Evolutionary conservation across 2,888 invertebrate genomes (phyloP).

Genomic region (Plagiodera versicolora): DNA sequence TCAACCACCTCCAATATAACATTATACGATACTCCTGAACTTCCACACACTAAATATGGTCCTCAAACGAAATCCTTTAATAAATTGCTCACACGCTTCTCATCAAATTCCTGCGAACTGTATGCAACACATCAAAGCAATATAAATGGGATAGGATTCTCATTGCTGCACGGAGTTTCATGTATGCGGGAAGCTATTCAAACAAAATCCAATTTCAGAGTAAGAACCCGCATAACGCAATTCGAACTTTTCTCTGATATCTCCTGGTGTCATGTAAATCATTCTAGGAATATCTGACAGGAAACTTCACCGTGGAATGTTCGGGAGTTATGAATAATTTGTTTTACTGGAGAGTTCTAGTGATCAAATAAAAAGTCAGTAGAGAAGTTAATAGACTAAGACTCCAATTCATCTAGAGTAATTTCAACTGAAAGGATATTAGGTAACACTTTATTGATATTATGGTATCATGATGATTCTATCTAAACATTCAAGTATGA

Average conservation of each 20-base stretch:
- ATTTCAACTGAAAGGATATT: too few species aligned
- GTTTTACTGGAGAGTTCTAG: background rate
- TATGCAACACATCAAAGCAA: background rate
- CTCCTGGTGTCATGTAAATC: background rate
- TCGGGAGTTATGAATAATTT: too few species aligned
- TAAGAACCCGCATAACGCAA: constrained; percentile 1
- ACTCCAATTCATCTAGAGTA: too few species aligned
- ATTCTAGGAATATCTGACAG: background rate
- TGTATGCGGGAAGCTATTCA: background rate
- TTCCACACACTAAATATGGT: too few species aligned
- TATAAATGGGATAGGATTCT: background rate
- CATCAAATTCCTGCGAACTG: background rate
- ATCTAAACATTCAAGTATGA: too few species aligned
- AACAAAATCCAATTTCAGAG: background rate
- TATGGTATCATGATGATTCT: too few species aligned
- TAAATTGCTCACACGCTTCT: background rate
- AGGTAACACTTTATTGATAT: too few species aligned
- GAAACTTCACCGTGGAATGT: background rate
- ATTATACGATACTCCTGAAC: too few species aligned
- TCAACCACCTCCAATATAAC: too few species aligned
- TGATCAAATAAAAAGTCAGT: too few species aligned
- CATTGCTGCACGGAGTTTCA: background rate
- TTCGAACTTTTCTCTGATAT: background rate
- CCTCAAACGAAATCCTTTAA: background rate
- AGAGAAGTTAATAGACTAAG: too few species aligned